Conservation (phyloP, 2,888 invertebrate genomes). For the Heliconius ismenius region DNA sequence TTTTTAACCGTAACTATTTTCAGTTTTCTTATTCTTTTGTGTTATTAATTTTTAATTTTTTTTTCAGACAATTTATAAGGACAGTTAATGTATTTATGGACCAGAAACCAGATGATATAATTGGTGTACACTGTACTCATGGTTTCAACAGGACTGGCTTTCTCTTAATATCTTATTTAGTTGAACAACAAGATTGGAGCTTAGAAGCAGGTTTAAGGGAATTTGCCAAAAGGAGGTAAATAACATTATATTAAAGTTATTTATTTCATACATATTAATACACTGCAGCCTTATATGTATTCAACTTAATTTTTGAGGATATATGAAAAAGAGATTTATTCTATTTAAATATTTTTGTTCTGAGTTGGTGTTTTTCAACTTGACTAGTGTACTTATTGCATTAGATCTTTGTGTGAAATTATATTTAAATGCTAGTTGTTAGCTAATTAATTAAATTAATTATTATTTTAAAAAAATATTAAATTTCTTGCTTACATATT, state of each 20-base stretch:
- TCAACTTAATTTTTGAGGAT: no score
- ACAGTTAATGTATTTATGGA: conserved; percentile 89
- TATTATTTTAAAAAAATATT: no score
- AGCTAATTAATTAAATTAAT: no score
- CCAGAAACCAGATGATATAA: conserved; percentile 88
- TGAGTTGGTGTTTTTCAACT: no score
- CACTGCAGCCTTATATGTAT: no score
- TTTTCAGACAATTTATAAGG: conserved; percentile 86
- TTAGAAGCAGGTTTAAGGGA: conserved; percentile 91
- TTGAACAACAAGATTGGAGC: conserved; percentile 90
- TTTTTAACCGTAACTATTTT: not conserved
- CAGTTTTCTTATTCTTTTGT: not conserved
- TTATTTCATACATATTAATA: no score
- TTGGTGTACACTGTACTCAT: conserved; percentile 97
- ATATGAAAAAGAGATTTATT: no score
- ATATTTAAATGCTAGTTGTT: no score
- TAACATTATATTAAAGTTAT: not conserved
- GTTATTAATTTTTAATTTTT: not conserved
- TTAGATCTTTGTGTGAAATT: no score
- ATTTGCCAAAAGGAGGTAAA: conserved; percentile 86
- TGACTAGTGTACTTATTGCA: no score
- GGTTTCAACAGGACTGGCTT: conserved; percentile 99
- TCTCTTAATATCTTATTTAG: conserved; percentile 94
- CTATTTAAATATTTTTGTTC: no score
- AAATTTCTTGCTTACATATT: no score